These are phyloP conservation scores for Candoia aspera DNA, from an alignment of 2,113 vertebrate genomes.

Conservation along the genomic window DNA sequence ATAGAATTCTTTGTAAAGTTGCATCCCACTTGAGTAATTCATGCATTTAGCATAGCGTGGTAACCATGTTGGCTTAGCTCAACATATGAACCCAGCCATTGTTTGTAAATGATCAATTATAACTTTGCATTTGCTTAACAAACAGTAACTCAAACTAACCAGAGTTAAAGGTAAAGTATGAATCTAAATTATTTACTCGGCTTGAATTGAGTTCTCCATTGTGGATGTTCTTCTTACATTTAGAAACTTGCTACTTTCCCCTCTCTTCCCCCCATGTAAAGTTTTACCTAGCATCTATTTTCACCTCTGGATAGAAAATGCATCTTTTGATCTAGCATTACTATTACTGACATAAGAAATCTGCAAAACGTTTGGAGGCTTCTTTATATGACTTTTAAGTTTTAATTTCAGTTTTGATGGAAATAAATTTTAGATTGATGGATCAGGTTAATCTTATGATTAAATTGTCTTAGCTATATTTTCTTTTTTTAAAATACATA, in stretches of 20 bases:
- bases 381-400: not conserved
- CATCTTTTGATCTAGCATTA: not conserved
- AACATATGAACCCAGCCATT: not conserved
- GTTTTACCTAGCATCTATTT: constrained; percentile 11
- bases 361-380: not conserved
- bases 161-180: not conserved
- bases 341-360: not conserved
- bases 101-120: not conserved
- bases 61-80: not conserved
- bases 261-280: not conserved
- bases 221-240: not conserved
- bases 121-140: not conserved
- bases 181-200: constrained; percentile 22
- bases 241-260: constrained; percentile 23
- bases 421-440: not conserved
- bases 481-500: not conserved
- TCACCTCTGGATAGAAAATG: not conserved
- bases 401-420: not conserved
- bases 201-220: constrained; percentile 23
- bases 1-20: constrained; percentile 18
- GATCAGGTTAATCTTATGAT: not conserved
- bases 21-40: constrained; percentile 10
- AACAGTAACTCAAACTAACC: not conserved
- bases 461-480: not conserved
- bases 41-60: constrained; percentile 10